Evolutionary conservation across 2,888 invertebrate genomes (phyloP), one percentile per base, ranked within the genome.

Genomic region (Lasioglossum zephyrum): DNA sequence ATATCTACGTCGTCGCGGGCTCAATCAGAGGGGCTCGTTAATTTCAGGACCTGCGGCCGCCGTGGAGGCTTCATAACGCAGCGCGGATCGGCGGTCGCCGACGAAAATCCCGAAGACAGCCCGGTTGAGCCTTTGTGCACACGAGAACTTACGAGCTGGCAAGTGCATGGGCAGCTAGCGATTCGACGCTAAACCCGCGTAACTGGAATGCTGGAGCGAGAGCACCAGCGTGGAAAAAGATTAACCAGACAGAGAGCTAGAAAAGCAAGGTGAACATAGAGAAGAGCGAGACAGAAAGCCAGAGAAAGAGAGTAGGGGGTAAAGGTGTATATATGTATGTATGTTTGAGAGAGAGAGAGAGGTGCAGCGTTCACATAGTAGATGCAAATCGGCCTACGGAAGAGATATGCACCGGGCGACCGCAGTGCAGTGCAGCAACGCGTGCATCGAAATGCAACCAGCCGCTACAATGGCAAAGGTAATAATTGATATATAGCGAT

Each of bases 401-500:
- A 82, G 90, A 89, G 86, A 87, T 87, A 87, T 79, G 87, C 85
- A 77, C 73, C 82, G 78, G 78, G 79, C 80, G 86, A 80, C 86
- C 84, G 88, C 86, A 84, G 80, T 77, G 87, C 86, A 82, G 77
- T 63, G 82, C 84, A 44, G 81, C 80, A 74, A 60, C 82, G 69
- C 80, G 83, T 84, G 88, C 87, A 85, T 82, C 81, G 89, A 81
- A 89, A 89, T 86, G 87, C 86, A 89, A 84, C 82, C 78, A 81
- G 88, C 88, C 90, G 86, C 82, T 85, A 90, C 90, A 87, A 89
- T 87, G 90, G 91, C 91, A 91, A 91, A 91, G 89, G 92, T 92
- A 93, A 93, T 94, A 94, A 94, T 94, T 94, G 93, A 94, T 94
- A 94, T 94, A 93, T 92, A 93, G 92, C 92, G 90, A 91, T 90